phyloP scores from a whole-genome alignment of 2,888 invertebrate species.

The Hydroisotoma schaefferi region DNA sequence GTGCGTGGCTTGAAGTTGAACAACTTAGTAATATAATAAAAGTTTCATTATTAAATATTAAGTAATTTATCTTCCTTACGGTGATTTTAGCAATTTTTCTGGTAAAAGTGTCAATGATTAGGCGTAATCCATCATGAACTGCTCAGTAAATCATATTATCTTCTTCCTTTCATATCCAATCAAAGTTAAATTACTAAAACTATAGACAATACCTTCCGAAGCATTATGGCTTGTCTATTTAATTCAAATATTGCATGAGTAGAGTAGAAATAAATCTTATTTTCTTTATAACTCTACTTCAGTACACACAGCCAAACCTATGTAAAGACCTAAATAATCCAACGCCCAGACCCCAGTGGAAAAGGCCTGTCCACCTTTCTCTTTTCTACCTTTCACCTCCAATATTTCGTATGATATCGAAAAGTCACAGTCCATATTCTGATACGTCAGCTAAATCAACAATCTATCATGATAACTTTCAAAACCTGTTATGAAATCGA shows the following conservation, averaged over 20 bases:
- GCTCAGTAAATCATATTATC: slow-evolving; percentile 31
- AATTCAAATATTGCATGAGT: too few relatives aligned
- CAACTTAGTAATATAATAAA: too few relatives aligned
- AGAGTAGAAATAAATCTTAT: too few relatives aligned
- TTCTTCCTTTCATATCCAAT: slow-evolving; percentile 40
- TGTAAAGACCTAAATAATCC: too few relatives aligned
- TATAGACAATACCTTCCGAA: slow-evolving; percentile 20
- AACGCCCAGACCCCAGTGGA: too few relatives aligned
- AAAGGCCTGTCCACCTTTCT: too few relatives aligned
- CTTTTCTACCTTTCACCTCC: slow-evolving; percentile 10
- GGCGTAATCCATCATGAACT: slow-evolving; percentile 36
- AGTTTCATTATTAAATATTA: neutral
- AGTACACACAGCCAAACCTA: too few relatives aligned
- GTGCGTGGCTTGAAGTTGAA: too few relatives aligned
- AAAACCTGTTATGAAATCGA: neutral
- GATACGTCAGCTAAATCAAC: neutral
- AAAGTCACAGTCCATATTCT: neutral
- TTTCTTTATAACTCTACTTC: too few relatives aligned
- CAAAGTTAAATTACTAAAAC: slow-evolving; percentile 30
- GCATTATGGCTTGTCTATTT: slow-evolving; percentile 4
- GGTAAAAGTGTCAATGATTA: slow-evolving; percentile 43
- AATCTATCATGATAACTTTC: slow-evolving; percentile 21
- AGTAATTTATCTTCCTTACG: neutral
- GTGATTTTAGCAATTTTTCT: slow-evolving; percentile 35
- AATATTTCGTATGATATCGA: slow-evolving; percentile 27